phyloP scores from a whole-genome alignment of 2,113 vertebrate genomes.

The Catharus minimus region DNA sequence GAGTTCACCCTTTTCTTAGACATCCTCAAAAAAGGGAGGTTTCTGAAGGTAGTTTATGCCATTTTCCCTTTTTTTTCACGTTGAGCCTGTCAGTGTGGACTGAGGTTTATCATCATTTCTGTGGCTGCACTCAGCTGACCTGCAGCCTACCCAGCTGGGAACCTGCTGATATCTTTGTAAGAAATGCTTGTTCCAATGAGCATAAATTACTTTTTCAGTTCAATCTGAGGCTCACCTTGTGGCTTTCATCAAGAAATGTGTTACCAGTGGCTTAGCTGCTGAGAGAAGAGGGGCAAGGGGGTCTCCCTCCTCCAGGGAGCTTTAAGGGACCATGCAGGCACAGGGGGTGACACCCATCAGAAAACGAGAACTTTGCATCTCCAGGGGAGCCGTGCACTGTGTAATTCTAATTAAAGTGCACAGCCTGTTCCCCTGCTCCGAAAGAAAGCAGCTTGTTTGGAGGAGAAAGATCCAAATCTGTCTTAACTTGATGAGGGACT shows the following conservation, averaged over 20 bases:
- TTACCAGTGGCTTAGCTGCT: neutral
- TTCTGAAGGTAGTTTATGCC: neutral
- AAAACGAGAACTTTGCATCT: neutral
- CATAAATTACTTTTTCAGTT: neutral
- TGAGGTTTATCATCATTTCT: neutral
- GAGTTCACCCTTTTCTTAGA: neutral
- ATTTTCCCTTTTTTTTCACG: fast-evolving
- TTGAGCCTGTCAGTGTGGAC: neutral
- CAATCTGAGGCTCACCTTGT: fast-evolving
- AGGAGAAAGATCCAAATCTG: slow-evolving; percentile 6
- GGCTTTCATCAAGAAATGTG: neutral
- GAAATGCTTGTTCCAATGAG: neutral
- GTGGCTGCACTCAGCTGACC: neutral
- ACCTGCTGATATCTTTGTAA: neutral
- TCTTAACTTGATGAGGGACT: neutral
- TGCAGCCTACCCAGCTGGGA: neutral
- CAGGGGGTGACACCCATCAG: neutral
- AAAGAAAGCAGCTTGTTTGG: neutral
- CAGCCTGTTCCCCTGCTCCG: neutral
- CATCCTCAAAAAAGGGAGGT: fast-evolving
- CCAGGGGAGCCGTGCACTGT: fast-evolving
- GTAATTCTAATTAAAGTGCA: neutral
- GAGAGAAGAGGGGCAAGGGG: neutral
- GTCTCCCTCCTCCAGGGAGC: neutral
- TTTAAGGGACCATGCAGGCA: neutral